A percentile compares a stretch with the other conserved stretches of the same genome.
phyloP scores from a whole-genome alignment of 2,797 vertebrate genomes.

The Periparus ater region DNA sequence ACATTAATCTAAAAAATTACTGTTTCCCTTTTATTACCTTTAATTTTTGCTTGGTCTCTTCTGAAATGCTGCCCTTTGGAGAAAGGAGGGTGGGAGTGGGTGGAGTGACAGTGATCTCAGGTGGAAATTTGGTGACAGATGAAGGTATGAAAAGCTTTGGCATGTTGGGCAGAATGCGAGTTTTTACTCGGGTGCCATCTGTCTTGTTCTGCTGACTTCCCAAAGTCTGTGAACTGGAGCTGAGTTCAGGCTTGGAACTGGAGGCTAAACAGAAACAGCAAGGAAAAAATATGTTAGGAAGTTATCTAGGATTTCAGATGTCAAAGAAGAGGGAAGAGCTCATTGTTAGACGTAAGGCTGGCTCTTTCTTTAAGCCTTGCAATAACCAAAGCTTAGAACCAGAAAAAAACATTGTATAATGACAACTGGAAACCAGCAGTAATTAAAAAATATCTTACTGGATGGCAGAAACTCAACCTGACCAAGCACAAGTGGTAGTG shows the following conservation, averaged over 20 bases:
- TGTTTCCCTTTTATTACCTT: conserved; percentile 82
- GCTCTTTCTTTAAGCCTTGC: neutral
- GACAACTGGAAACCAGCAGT: neutral
- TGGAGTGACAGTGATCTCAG: conserved; percentile 98
- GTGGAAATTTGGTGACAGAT: conserved; percentile 92
- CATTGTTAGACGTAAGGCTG: neutral
- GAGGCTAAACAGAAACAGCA: conserved; percentile 61
- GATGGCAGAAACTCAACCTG: neutral
- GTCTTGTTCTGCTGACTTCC: conserved; percentile 80
- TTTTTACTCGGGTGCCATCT: conserved; percentile 86
- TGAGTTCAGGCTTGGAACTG: conserved; percentile 76
- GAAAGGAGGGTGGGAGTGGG: conserved; percentile 97
- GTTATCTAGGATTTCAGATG: conserved; percentile 18
- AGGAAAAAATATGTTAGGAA: conserved; percentile 16
- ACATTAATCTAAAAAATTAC: conserved; percentile 39
- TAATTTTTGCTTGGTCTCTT: conserved; percentile 97
- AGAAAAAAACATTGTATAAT: neutral
- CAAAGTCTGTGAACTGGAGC: conserved; percentile 72
- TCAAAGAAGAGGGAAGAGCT: neutral
- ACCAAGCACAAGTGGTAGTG: neutral
- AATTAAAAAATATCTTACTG: neutral
- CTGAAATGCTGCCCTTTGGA: conserved; percentile 97
- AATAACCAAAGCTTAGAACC: neutral
- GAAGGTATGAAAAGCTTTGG: conserved; percentile 98
- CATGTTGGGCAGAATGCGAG: conserved; percentile 89